phyloP scores from a whole-genome alignment of 2,797 vertebrate genomes.

The Passerculus sandwichensis region DNA sequence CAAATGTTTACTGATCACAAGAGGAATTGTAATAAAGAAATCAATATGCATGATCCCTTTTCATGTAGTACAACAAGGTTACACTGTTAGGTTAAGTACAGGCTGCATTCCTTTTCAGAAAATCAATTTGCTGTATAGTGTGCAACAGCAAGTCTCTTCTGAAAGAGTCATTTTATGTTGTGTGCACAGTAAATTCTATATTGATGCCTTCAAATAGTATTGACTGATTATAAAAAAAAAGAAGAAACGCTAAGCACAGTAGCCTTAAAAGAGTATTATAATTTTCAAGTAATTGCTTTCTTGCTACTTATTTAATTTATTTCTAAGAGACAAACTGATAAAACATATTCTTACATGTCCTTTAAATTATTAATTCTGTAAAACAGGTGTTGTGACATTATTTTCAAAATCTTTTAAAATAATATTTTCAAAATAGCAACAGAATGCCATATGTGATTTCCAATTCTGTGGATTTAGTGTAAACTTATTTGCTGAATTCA shows the following conservation, averaged over 20 bases:
- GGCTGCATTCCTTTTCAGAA: slow-evolving; percentile 93
- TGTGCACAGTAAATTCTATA: slow-evolving; percentile 75
- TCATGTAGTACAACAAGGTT: slow-evolving; percentile 92
- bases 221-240: slow-evolving; percentile 71
- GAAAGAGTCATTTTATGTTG: slow-evolving; percentile 87
- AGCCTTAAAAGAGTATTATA: slow-evolving; percentile 45
- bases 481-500: not conserved
- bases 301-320: slow-evolving; percentile 47
- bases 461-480: not conserved
- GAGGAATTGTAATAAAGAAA: slow-evolving; percentile 89
- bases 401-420: slow-evolving; percentile 28
- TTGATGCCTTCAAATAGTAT: slow-evolving; percentile 77
- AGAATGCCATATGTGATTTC: not conserved
- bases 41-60: slow-evolving; percentile 95
- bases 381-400: not conserved
- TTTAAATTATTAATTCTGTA: slow-evolving; percentile 32
- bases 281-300: slow-evolving; percentile 43
- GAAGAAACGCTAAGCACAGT: slow-evolving; percentile 41
- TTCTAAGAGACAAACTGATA: slow-evolving; percentile 19
- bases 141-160: slow-evolving; percentile 79
- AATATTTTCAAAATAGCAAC: slow-evolving; percentile 8
- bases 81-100: slow-evolving; percentile 97
- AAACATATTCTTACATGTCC: not conserved
- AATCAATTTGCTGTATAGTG: slow-evolving; percentile 94
- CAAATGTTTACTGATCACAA: slow-evolving; percentile 82